Evolutionary conservation across 2,113 vertebrate species (phyloP).

Genomic region (Platysteira castanea): DNA sequence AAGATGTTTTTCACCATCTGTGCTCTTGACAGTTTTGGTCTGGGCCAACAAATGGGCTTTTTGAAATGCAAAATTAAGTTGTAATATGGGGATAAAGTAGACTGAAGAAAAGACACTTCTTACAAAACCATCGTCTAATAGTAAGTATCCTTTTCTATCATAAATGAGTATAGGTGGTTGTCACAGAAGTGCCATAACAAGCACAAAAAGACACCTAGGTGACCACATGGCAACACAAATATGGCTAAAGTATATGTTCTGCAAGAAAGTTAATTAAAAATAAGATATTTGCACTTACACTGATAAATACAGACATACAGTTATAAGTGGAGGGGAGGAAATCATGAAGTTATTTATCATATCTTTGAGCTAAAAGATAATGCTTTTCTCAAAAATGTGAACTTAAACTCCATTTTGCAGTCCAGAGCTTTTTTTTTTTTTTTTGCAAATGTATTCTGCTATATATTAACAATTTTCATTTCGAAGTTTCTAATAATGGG

Average conservation of each 20-base stretch:
- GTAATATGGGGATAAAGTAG: background rate
- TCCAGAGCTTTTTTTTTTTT: constrained; percentile 34
- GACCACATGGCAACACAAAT: background rate
- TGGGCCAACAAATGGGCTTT: background rate
- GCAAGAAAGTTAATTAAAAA: background rate
- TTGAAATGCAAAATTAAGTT: background rate
- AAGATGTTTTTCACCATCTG: background rate
- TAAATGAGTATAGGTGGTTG: background rate
- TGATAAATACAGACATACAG: background rate
- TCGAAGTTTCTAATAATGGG: background rate
- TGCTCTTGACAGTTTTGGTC: background rate
- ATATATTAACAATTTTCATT: constrained; percentile 11
- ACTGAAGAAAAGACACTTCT: background rate
- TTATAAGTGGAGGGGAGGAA: background rate
- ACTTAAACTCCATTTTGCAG: background rate
- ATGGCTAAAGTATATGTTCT: background rate
- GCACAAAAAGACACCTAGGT: background rate
- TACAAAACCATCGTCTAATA: background rate
- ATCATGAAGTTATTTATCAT: background rate
- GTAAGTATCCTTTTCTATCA: background rate
- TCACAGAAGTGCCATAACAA: background rate
- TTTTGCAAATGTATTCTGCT: background rate
- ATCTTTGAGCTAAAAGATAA: background rate
- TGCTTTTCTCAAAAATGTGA: background rate
- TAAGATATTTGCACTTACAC: background rate